Evolutionary conservation across 1,140 invertebrate genomes (phyloP), one percentile per base, ranked within the genome.

Genomic region (Odontomachus brunneus): DNA sequence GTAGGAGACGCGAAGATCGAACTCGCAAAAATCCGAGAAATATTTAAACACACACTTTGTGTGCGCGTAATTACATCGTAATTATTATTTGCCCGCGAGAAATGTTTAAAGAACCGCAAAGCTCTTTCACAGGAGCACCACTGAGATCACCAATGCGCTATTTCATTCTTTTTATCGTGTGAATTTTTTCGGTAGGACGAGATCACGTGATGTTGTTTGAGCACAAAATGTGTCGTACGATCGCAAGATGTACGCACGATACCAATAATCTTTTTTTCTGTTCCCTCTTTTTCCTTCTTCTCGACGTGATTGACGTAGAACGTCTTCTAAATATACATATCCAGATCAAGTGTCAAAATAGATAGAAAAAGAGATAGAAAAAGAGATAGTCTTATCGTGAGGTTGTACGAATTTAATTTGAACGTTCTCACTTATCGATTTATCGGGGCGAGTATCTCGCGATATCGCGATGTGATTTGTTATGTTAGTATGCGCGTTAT

Each of bases 281-380:
- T 9, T 71, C 15, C 7, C 57, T 7, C 11, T 59, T 7, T 38
- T 78, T 59, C 14, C 44, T 80, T 80, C 12, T 44, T 44, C 3
- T 63, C 17, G n/a, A n/a, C 38, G 17, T 26, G 33, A 63, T 55
- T 66, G 74, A 78, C 49, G 49, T 69, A 17, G 17, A 5, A 15
- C 5, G 14, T 7, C 12, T 19, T 22, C 7, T 44, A 44, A 59
- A 3, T 57, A 65, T 76, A 44, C 38, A 44, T 44, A 22, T 12
- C n/a, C 15, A 51, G 51, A 80, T 51, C 65, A 71, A 80, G 57
- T 71, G 51, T 15, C 65, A 80, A 14, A 57, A 14, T n/a, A 57
- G 62, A 69, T 38, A 48, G 12, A 57, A 29, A 44, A 22, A 57
- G 15, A 57, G 62, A 69, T 38, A 48, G 12, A 57, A 29, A 44